Evolutionary conservation across 2,113 vertebrate genomes (phyloP).

Genomic region (Psephotus haematonotus): DNA sequence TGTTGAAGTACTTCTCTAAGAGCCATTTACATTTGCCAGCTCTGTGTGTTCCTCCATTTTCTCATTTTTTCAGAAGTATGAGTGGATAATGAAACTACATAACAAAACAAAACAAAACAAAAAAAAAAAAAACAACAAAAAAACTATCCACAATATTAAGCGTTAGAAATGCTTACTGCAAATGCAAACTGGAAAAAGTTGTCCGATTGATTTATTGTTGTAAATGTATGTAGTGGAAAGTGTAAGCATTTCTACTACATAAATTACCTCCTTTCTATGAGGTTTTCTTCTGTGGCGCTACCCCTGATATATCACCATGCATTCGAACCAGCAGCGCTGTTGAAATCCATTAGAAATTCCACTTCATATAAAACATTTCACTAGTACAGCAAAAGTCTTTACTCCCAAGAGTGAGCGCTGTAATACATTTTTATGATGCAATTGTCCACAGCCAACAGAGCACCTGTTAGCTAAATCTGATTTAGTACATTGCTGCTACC

Average conservation of each 20-base stretch:
- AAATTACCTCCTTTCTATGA: constrained; percentile 46
- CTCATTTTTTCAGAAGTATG: neutral
- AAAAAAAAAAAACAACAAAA: neutral
- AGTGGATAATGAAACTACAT: constrained; percentile 45
- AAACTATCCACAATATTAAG: constrained; percentile 4
- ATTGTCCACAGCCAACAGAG: constrained; percentile 38
- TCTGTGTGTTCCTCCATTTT: constrained; percentile 54
- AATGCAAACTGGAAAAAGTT: constrained; percentile 41
- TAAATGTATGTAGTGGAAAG: constrained; percentile 56
- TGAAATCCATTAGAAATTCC: constrained; percentile 58
- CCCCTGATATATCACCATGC: neutral
- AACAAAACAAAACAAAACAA: constrained; percentile 13
- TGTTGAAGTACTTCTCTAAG: constrained; percentile 28
- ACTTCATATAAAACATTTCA: constrained; percentile 48
- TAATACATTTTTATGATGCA: constrained; percentile 60
- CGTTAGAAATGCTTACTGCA: constrained; percentile 36
- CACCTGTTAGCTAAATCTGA: constrained; percentile 46
- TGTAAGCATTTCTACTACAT: constrained; percentile 31
- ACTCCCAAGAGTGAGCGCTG: constrained; percentile 33
- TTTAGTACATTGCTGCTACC: constrained; percentile 14
- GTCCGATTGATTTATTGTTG: constrained; percentile 58
- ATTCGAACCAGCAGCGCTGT: neutral
- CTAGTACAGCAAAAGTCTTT: constrained; percentile 34
- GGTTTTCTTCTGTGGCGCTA: neutral
- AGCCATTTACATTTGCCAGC: constrained; percentile 38